Conservation (phyloP, 2,888 invertebrate genomes). For the Brachyptera putata region DNA sequence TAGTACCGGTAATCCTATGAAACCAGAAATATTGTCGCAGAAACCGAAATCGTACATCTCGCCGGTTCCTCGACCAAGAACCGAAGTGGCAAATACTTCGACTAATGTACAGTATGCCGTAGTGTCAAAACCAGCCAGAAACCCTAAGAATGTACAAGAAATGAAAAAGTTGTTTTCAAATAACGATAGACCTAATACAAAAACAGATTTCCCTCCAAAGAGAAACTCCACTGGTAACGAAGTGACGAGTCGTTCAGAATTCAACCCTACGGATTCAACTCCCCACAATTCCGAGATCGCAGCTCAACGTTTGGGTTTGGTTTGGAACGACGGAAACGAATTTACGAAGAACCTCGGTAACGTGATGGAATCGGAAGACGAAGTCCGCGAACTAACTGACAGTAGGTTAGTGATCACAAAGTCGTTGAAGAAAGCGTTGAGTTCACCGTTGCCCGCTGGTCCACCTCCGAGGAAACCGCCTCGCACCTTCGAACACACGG, state of each 20-base stretch:
- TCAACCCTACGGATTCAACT: no score
- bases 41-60: background rate
- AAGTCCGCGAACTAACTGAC: no score
- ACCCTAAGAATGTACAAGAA: background rate
- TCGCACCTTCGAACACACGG: conserved; percentile 53
- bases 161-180: background rate
- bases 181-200: background rate
- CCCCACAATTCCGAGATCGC: no score
- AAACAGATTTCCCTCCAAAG: background rate
- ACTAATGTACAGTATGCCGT: background rate
- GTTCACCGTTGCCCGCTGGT: conserved; percentile 62
- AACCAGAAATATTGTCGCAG: background rate
- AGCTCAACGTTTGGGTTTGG: no score
- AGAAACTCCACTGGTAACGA: no score
- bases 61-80: background rate
- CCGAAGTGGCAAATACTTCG: no score
- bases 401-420: conserved; percentile 44
- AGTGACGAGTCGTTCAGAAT: no score
- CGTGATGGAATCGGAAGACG: background rate
- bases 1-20: background rate
- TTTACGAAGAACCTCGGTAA: background rate
- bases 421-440: conserved; percentile 60
- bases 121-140: background rate
- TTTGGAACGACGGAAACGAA: no score
- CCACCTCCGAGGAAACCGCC: conserved; percentile 76